A percentile compares a stretch with the other conserved stretches of the same genome.
Conservation (phyloP, 2,113 vertebrate species). For the Phalacrocorax brasilianus region DNA sequence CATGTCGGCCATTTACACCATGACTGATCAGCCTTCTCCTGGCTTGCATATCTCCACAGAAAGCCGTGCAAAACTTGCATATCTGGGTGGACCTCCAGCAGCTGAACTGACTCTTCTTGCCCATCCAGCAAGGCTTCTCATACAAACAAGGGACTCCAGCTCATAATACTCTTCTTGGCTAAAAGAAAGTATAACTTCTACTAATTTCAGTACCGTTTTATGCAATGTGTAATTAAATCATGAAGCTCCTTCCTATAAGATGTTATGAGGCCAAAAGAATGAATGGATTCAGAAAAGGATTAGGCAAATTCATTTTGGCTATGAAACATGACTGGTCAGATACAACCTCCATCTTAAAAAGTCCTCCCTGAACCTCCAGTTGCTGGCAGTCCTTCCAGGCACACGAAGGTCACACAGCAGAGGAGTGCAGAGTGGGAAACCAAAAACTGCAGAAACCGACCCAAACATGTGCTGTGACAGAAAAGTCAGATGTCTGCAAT, state of each 20-base stretch:
- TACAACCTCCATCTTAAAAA: neutral
- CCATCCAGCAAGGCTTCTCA: neutral
- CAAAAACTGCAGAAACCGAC: neutral
- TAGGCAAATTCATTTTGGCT: neutral
- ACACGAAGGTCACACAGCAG: neutral
- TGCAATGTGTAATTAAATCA: neutral
- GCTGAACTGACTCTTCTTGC: neutral
- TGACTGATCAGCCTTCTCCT: neutral
- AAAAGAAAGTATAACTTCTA: neutral
- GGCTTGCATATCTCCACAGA: neutral
- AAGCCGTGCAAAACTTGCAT: neutral
- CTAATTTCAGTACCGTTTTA: constrained; percentile 12
- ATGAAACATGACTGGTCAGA: rapidly evolving
- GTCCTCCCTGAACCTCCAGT: neutral
- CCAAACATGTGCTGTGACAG: neutral
- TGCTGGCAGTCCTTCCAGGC: neutral
- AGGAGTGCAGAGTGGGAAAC: neutral
- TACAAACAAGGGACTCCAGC: neutral
- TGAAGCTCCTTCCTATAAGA: neutral
- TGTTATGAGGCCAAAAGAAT: neutral
- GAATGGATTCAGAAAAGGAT: constrained; percentile 5
- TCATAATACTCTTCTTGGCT: neutral
- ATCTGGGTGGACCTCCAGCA: neutral
- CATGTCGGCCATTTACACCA: neutral
- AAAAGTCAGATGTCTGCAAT: neutral